phyloP scores from a whole-genome alignment of 2,113 vertebrate genomes.

The Chlamydotis undulata region DNA sequence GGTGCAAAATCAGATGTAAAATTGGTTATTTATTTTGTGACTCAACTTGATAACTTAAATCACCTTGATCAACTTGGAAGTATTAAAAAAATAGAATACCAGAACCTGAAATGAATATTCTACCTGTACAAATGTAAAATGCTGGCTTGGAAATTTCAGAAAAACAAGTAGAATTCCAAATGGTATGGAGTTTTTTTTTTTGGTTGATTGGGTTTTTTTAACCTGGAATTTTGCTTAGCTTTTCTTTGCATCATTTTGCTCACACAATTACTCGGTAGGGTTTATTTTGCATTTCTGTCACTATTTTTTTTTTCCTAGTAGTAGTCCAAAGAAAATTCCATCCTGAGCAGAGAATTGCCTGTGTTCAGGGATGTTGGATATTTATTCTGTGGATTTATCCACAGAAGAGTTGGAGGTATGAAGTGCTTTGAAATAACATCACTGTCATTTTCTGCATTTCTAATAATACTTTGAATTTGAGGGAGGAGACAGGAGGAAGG shows the following conservation, averaged over 20 bases:
- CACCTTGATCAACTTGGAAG: background rate
- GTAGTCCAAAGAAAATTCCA: background rate
- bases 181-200: background rate
- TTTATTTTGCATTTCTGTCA: background rate
- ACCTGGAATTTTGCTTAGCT: background rate
- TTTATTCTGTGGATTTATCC: background rate
- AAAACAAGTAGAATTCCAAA: background rate
- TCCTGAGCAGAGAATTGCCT: rapidly evolving
- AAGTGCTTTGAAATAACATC: background rate
- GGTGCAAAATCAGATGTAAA: background rate
- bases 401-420: background rate
- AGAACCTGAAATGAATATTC: background rate
- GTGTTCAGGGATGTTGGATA: rapidly evolving
- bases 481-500: background rate
- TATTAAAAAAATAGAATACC: background rate
- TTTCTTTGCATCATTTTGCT: background rate
- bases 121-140: background rate
- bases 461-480: background rate
- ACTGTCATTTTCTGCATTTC: background rate
- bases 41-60: background rate
- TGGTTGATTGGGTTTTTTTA: background rate
- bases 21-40: background rate
- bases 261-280: background rate
- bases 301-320: background rate
- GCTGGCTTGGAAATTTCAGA: background rate